phyloP scores from a whole-genome alignment of 35 echinoderm and acorn worm genomes.

The Amphiura filiformis region DNA sequence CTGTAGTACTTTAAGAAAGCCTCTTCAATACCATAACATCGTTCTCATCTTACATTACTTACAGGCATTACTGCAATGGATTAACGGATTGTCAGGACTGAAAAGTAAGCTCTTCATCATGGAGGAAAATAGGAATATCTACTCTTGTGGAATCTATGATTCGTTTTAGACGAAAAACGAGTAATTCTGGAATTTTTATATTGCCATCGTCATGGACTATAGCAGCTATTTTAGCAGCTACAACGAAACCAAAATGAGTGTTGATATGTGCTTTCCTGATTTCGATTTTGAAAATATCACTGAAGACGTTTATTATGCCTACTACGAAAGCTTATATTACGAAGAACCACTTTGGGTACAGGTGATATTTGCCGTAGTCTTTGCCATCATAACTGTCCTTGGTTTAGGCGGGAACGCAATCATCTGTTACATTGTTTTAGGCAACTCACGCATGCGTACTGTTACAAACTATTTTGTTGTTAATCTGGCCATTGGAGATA shows the following conservation, averaged over 20 bases:
- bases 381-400: slow-evolving; percentile 70
- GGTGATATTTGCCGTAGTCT: slow-evolving; percentile 61
- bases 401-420: slow-evolving; percentile 92
- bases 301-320: neutral
- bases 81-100: neutral
- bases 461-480: slow-evolving; percentile 98
- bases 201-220: neutral
- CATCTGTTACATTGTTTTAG: slow-evolving; percentile 91
- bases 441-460: slow-evolving; percentile 88
- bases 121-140: neutral
- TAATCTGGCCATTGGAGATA: slow-evolving; percentile 83
- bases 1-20: too few species aligned
- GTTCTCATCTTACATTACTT: neutral
- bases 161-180: neutral
- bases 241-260: neutral
- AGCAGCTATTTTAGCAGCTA: neutral
- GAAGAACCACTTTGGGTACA: slow-evolving; percentile 80
- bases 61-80: neutral
- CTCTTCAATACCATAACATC: neutral
- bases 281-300: neutral
- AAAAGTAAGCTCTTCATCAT: neutral
- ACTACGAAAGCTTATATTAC: slow-evolving; percentile 9
- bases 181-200: too few species aligned
- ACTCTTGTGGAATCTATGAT: neutral
- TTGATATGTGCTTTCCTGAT: neutral